phyloP scores from a whole-genome alignment of 2,888 invertebrate genomes.

The Cerceris ruficornis region DNA sequence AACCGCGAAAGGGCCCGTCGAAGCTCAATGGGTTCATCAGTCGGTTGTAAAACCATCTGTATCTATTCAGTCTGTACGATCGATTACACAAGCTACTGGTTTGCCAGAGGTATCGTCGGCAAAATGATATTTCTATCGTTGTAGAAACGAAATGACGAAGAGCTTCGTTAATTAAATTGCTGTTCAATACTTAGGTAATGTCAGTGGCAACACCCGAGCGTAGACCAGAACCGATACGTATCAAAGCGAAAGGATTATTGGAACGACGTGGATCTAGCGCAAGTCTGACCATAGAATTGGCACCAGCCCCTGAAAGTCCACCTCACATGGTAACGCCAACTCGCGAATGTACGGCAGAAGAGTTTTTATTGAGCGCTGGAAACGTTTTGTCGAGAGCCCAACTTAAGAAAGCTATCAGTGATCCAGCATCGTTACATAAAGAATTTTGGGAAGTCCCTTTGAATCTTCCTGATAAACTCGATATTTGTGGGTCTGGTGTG shows the following conservation, averaged over 20 bases:
- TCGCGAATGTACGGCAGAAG: slow-evolving; percentile 84
- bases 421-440: slow-evolving; percentile 86
- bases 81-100: slow-evolving; percentile 53
- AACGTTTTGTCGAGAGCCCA: slow-evolving; percentile 83
- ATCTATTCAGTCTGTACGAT: slow-evolving; percentile 58
- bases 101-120: slow-evolving; percentile 70
- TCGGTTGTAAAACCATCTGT: slow-evolving; percentile 56
- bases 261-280: slow-evolving; percentile 95
- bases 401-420: slow-evolving; percentile 82
- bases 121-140: neutral
- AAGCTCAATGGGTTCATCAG: slow-evolving; percentile 78
- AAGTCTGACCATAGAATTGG: slow-evolving; percentile 91
- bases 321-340: slow-evolving; percentile 83
- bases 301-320: slow-evolving; percentile 76
- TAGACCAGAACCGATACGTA: slow-evolving; percentile 82
- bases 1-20: slow-evolving; percentile 71
- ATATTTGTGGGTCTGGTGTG: slow-evolving; percentile 93
- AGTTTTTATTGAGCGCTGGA: slow-evolving; percentile 84
- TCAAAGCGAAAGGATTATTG: slow-evolving; percentile 87
- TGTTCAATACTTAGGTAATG: slow-evolving; percentile 63
- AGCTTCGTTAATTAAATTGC: neutral
- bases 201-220: slow-evolving; percentile 74
- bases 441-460: slow-evolving; percentile 98
- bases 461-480: slow-evolving; percentile 94
- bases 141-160: neutral